These are phyloP conservation scores for Lycaena phlaeas DNA, from an alignment of 2,888 invertebrate species.

Conservation along the genomic window DNA sequence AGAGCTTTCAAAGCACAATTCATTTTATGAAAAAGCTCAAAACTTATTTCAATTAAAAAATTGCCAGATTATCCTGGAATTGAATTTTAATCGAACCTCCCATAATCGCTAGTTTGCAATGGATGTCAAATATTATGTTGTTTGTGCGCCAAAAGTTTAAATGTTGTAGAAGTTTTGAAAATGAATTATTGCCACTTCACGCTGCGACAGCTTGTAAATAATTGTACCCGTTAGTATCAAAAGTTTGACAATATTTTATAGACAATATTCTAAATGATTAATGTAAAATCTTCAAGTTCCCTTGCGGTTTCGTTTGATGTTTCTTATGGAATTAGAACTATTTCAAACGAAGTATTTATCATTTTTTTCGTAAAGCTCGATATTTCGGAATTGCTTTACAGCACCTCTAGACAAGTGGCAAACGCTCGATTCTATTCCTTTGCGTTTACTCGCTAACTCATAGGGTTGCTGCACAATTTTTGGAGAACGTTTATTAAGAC, in stretches of 20 bases:
- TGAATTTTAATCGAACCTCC: not conserved
- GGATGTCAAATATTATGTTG: not conserved
- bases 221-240: not conserved
- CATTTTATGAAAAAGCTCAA: not conserved
- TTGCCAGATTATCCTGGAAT: not conserved
- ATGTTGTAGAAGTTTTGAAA: not conserved
- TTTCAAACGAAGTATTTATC: no score
- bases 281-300: not conserved
- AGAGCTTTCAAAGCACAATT: not conserved
- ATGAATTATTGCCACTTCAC: not conserved
- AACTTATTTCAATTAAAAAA: not conserved
- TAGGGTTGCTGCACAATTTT: no score
- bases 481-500: no score
- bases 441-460: no score
- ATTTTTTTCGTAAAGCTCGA: no score
- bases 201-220: not conserved
- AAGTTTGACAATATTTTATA: not conserved
- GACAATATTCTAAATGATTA: not conserved
- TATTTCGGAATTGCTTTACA: no score
- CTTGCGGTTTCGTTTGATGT: no score
- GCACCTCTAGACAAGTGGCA: no score
- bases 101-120: not conserved
- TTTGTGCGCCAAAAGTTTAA: not conserved
- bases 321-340: no score
- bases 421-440: no score